A percentile compares a stretch with the other conserved stretches of the same genome.
Evolutionary conservation across 2,888 invertebrate genomes (phyloP).

Genomic region (Leucoma salicis): DNA sequence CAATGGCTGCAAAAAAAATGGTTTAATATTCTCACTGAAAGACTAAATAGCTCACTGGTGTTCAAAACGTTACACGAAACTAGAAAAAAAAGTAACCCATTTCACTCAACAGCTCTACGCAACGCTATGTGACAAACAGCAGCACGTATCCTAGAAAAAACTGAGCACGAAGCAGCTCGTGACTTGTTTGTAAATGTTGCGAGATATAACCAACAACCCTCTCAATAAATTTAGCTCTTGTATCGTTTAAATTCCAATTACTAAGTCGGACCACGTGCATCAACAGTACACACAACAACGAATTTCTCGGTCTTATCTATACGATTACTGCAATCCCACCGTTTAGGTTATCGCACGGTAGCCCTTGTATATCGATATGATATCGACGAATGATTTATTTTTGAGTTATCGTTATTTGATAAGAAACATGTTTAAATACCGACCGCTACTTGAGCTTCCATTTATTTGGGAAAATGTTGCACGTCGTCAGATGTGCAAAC

Average conservation of each 20-base stretch:
- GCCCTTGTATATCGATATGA: slow-evolving; percentile 57
- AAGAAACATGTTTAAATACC: slow-evolving; percentile 46
- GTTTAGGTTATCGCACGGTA: slow-evolving; percentile 71
- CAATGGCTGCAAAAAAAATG: no score
- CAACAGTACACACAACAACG: slow-evolving; percentile 39
- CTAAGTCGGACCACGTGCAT: slow-evolving; percentile 59
- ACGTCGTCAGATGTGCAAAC: slow-evolving; percentile 48
- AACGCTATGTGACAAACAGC: slow-evolving; percentile 48
- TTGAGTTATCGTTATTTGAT: slow-evolving; percentile 55
- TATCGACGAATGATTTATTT: slow-evolving; percentile 68
- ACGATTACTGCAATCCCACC: slow-evolving; percentile 57
- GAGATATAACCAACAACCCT: slow-evolving; percentile 54
- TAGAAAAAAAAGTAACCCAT: slow-evolving; percentile 61
- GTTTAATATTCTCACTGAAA: slow-evolving; percentile 42
- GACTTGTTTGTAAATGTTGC: slow-evolving; percentile 67
- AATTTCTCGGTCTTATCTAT: slow-evolving; percentile 62
- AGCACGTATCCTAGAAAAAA: slow-evolving; percentile 52
- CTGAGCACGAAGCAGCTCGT: slow-evolving; percentile 50
- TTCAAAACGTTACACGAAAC: slow-evolving; percentile 44
- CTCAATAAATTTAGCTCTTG: slow-evolving; percentile 54
- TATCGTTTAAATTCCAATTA: slow-evolving; percentile 60
- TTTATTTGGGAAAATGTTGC: slow-evolving; percentile 36
- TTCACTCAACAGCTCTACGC: slow-evolving; percentile 57
- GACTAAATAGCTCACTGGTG: slow-evolving; percentile 42
- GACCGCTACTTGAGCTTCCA: slow-evolving; percentile 47